These are phyloP conservation scores for Heliconius hermathena DNA, from an alignment of 1,140 invertebrate genomes.

Conservation along the genomic window DNA sequence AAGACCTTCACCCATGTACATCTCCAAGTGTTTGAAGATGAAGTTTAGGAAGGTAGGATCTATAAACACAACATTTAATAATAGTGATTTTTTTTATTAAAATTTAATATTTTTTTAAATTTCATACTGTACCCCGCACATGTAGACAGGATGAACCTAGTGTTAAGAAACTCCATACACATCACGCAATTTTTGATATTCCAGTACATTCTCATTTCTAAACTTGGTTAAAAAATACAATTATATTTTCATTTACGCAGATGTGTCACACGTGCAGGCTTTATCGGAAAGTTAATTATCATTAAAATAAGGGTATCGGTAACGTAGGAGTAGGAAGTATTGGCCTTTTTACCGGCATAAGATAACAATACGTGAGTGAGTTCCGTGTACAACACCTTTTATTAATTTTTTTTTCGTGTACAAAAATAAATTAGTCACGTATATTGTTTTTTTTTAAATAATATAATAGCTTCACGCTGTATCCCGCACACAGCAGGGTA, in stretches of 20 bases:
- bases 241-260: background rate
- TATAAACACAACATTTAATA: too few relatives aligned
- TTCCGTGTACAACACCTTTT: slow-evolving; percentile 15
- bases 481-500: too few relatives aligned
- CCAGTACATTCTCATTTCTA: accelerated
- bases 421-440: too few relatives aligned
- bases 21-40: too few relatives aligned
- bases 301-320: slow-evolving; percentile 20
- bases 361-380: background rate
- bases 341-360: slow-evolving; percentile 11
- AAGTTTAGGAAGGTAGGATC: too few relatives aligned
- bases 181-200: background rate
- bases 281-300: slow-evolving; percentile 29
- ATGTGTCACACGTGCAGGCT: slow-evolving; percentile 23
- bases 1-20: too few relatives aligned
- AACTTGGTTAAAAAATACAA: background rate
- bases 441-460: too few relatives aligned
- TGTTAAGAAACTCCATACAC: background rate
- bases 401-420: too few relatives aligned
- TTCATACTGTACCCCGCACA: background rate
- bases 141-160: too few relatives aligned
- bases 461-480: too few relatives aligned
- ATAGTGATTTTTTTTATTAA: too few relatives aligned
- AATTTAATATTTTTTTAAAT: too few relatives aligned
- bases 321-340: slow-evolving; percentile 21